Percentiles rank a stretch among this genome's conserved stretches.
Conservation (phyloP, 2,113 vertebrate genomes). For the Anolis sagrei region DNA sequence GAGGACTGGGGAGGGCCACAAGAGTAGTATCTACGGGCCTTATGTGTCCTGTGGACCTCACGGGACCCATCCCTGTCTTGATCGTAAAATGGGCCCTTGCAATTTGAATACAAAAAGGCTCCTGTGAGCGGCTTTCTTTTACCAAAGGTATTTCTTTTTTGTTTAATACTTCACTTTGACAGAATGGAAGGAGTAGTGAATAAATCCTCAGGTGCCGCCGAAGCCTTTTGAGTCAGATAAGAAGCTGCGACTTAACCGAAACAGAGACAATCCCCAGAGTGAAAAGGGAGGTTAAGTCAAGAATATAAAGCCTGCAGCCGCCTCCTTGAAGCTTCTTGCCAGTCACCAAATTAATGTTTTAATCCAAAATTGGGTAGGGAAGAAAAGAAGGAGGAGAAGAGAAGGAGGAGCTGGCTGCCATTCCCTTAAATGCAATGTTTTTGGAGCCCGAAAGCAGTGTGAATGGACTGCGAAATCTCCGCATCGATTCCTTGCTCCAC, state of each 20-base stretch:
- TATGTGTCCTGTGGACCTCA: no score
- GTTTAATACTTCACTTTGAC: neutral
- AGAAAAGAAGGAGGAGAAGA: neutral
- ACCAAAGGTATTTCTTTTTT: neutral
- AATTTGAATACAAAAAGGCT: neutral
- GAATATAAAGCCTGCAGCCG: conserved; percentile 56
- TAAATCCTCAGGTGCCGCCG: conserved; percentile 35
- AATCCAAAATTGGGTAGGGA: neutral
- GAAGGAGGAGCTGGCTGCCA: neutral
- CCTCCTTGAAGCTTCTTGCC: conserved; percentile 47
- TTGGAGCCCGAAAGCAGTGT: neutral
- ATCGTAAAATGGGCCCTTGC: neutral
- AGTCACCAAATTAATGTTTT: neutral
- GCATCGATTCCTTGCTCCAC: neutral
- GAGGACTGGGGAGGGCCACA: no score
- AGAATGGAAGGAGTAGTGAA: neutral
- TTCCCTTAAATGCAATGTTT: neutral
- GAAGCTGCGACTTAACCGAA: conserved; percentile 56
- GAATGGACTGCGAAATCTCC: neutral
- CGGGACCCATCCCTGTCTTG: no score
- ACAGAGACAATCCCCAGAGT: conserved; percentile 39
- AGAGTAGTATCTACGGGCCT: no score
- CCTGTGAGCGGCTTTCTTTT: neutral
- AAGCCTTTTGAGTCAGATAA: conserved; percentile 31
- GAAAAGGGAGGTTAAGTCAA: conserved; percentile 38